Evolutionary conservation across 1,140 invertebrate genomes (phyloP), one percentile per base, ranked within the genome.

Genomic region (Lanistes nyassanus): DNA sequence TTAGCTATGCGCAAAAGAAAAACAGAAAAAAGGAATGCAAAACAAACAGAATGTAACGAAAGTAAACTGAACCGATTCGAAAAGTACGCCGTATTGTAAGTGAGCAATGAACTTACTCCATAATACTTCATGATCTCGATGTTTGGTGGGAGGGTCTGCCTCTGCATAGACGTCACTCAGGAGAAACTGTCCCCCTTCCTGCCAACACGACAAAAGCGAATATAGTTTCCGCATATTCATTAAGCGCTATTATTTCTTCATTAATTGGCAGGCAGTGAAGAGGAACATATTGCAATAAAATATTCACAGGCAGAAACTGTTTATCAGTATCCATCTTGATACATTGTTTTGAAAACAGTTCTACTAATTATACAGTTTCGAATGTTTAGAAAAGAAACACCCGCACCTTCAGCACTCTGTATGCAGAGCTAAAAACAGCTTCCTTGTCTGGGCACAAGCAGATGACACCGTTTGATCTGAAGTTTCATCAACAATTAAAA

Each of bases 21-120:
- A n/a, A n/a, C n/a, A n/a, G n/a, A n/a, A n/a, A n/a, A n/a, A n/a
- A n/a, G n/a, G n/a, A n/a, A n/a, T n/a, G n/a, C n/a, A n/a, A n/a
- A n/a, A n/a, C n/a, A n/a, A n/a, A n/a, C n/a, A n/a, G n/a, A n/a
- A n/a, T n/a, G n/a, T n/a, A n/a, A n/a, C n/a, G n/a, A n/a, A n/a
- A n/a, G n/a, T n/a, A n/a, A n/a, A n/a, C n/a, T n/a, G n/a, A n/a
- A n/a, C n/a, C n/a, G n/a, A n/a, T n/a, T n/a, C n/a, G n/a, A n/a
- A n/a, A n/a, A n/a, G n/a, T n/a, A n/a, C n/a, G n/a, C n/a, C n/a
- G n/a, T n/a, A n/a, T n/a, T n/a, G n/a, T n/a, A n/a, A n/a, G n/a
- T n/a, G n/a, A n/a, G n/a, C n/a, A n/a, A n/a, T n/a, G n/a, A 19
- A 69, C 75, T 69, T 60, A 76, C 75, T 47, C 66, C 66, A 76